These are phyloP conservation scores for Laticauda colubrina DNA, from an alignment of 2,113 vertebrate genomes.

Conservation along the genomic window DNA sequence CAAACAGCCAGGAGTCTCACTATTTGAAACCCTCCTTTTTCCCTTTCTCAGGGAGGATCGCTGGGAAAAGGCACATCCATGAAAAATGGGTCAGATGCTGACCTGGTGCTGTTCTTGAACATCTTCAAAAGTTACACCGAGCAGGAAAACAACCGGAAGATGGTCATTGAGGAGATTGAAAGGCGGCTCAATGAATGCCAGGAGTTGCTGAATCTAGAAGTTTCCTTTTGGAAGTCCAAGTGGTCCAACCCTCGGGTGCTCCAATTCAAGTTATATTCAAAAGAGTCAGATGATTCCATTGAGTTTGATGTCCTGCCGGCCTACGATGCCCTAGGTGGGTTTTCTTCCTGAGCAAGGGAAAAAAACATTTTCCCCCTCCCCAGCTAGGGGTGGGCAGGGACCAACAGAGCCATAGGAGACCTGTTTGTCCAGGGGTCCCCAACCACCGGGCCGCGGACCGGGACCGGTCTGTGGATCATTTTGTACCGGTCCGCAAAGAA, in stretches of 20 bases:
- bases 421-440: too few relatives aligned
- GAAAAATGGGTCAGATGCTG: neutral
- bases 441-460: too few relatives aligned
- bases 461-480: too few relatives aligned
- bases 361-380: too few relatives aligned
- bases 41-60: conserved; percentile 47
- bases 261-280: conserved; percentile 36
- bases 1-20: too few relatives aligned
- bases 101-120: neutral
- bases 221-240: conserved; percentile 33
- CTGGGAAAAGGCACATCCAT: conserved; percentile 52
- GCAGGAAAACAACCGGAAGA: neutral
- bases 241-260: conserved; percentile 41
- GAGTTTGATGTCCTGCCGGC: conserved; percentile 57
- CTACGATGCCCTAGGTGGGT: conserved; percentile 51
- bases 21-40: too few relatives aligned
- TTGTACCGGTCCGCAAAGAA: too few relatives aligned
- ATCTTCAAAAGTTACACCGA: neutral
- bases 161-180: neutral
- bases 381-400: neutral
- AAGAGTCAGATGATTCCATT: conserved; percentile 5
- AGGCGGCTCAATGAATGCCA: neutral
- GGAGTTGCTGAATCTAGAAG: neutral
- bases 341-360: neutral
- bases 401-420: too few relatives aligned